Evolutionary conservation across 2,888 invertebrate genomes (phyloP).

Genomic region (Pristionchus maxplancki): DNA sequence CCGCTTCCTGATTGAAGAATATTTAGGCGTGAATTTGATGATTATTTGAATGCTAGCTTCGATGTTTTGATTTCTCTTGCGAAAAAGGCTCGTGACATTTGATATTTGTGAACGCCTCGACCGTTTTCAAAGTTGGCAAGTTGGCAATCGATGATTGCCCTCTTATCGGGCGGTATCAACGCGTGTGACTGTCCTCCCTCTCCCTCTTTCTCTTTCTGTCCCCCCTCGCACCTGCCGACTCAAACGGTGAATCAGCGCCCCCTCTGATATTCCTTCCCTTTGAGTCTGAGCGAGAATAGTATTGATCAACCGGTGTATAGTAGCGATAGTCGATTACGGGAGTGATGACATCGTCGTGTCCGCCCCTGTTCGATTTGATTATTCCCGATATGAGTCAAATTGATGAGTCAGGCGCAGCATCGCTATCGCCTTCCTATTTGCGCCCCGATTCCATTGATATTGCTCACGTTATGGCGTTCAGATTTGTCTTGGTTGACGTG

Average conservation of each 20-base stretch:
- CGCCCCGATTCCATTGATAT: background rate
- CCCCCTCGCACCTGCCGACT: background rate
- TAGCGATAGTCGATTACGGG: background rate
- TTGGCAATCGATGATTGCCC: slow-evolving; percentile 19
- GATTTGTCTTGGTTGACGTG: background rate
- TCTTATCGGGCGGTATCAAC: slow-evolving; percentile 14
- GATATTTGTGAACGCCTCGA: no score
- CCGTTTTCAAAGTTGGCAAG: background rate
- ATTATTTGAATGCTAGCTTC: background rate
- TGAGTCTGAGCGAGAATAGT: background rate
- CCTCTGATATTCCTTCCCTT: background rate
- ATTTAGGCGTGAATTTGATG: background rate
- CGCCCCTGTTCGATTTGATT: background rate
- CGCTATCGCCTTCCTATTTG: background rate
- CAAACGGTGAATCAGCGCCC: background rate
- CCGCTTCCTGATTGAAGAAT: background rate
- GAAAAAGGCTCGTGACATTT: background rate
- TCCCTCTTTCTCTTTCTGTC: background rate
- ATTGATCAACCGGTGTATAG: background rate
- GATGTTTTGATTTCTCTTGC: background rate
- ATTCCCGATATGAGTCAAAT: slow-evolving; percentile 16
- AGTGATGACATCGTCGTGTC: background rate
- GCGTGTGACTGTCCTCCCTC: background rate
- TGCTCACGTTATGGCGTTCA: background rate
- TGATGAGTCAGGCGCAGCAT: background rate